Conservation (phyloP, 2,888 invertebrate species). For the Cloeon dipterum region DNA sequence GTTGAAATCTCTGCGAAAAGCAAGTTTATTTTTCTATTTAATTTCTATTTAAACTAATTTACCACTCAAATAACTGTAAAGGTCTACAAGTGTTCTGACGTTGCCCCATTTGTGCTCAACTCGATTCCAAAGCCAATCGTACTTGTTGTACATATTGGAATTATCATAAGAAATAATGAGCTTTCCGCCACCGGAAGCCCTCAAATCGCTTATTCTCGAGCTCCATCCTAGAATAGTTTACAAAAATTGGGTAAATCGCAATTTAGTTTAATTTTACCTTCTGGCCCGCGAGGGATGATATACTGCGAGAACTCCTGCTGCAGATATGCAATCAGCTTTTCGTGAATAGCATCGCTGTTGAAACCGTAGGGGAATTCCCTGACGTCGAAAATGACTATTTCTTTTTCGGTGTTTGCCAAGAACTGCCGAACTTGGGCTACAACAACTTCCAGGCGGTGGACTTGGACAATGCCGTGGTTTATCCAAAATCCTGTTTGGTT, state of each 20-base stretch:
- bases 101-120: constrained; percentile 44
- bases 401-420: constrained; percentile 30
- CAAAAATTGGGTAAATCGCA: no score
- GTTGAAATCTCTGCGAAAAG: no score
- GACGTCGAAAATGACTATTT: constrained; percentile 32
- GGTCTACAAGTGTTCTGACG: constrained; percentile 25
- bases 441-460: constrained; percentile 23
- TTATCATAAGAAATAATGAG: constrained; percentile 29
- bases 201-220: no score
- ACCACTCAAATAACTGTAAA: no score
- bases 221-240: no score
- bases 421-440: constrained; percentile 28
- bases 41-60: not conserved
- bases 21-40: no score
- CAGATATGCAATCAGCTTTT: constrained; percentile 17
- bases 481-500: constrained; percentile 22
- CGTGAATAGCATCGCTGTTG: constrained; percentile 21
- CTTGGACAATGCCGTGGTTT: constrained; percentile 28
- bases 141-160: constrained; percentile 13
- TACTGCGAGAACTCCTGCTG: constrained; percentile 15
- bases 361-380: constrained; percentile 32
- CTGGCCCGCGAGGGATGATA: constrained; percentile 15
- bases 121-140: constrained; percentile 24
- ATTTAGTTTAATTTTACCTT: no score
- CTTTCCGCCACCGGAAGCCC: constrained; percentile 20